phyloP scores from a whole-genome alignment of 2,888 invertebrate species.

The Sceliomorpha sp. region DNA sequence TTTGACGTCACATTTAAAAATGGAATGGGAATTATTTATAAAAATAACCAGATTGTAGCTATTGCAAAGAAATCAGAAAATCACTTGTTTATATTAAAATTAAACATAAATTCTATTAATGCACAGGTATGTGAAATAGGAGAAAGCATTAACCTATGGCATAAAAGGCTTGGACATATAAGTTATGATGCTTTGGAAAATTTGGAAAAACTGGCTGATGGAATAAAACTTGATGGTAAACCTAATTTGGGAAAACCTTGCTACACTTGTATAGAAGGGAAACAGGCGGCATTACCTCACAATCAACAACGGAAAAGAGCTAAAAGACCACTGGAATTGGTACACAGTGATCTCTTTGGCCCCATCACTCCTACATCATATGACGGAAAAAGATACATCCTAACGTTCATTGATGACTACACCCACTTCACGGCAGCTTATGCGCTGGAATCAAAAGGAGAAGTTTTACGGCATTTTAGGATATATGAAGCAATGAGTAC shows the following conservation, averaged over 20 bases:
- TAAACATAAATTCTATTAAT: not conserved
- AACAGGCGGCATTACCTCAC: conserved; percentile 39
- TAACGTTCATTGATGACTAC: too few species aligned
- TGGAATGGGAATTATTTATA: too few species aligned
- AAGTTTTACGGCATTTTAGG: too few species aligned
- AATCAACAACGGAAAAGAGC: conserved; percentile 4
- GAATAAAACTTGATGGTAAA: conserved; percentile 39
- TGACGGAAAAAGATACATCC: too few species aligned
- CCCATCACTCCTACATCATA: conserved; percentile 8
- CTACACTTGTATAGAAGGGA: conserved; percentile 55
- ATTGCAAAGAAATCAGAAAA: too few species aligned
- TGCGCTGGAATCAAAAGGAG: too few species aligned
- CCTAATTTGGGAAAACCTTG: conserved; percentile 23
- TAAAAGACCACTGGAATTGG: not conserved
- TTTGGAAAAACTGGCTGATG: conserved; percentile 27
- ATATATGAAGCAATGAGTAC: too few species aligned
- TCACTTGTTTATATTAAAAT: too few species aligned
- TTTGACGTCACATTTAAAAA: too few species aligned
- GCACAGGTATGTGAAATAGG: not conserved
- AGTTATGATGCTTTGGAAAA: conserved; percentile 34
- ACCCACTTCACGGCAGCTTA: too few species aligned
- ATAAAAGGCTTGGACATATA: conserved; percentile 50
- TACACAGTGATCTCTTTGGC: not conserved
- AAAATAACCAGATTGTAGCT: too few species aligned
- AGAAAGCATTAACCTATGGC: conserved; percentile 33